These are phyloP conservation scores for Monopis laevigella DNA, from an alignment of 2,888 invertebrate genomes.

Conservation along the genomic window DNA sequence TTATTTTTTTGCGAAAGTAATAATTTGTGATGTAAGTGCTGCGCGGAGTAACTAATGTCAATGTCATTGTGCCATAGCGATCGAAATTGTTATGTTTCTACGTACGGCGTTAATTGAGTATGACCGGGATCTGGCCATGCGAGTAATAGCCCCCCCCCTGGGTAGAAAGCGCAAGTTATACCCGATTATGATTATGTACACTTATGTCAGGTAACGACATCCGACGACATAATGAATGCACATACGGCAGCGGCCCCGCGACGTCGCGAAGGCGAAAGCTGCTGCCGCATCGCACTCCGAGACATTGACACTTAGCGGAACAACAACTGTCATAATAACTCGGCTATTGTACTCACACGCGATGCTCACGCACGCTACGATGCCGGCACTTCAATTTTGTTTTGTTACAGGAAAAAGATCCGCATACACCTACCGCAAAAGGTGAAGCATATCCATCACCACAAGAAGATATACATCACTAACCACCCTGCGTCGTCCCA, in stretches of 20 bases:
- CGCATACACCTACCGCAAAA: constrained; percentile 66
- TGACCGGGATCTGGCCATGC: constrained; percentile 27
- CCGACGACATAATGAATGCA: constrained; percentile 30
- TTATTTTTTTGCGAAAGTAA: constrained; percentile 3
- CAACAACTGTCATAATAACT: constrained; percentile 29
- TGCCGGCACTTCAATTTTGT: constrained; percentile 30
- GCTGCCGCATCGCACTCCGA: constrained; percentile 41
- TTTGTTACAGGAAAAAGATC: constrained; percentile 65
- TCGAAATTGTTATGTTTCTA: constrained; percentile 37
- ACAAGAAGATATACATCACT: constrained; percentile 63
- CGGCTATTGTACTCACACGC: constrained; percentile 34
- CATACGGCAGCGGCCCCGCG: constrained; percentile 28
- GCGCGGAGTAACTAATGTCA: constrained; percentile 34
- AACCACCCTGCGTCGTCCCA: constrained; percentile 55
- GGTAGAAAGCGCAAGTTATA: constrained; percentile 41
- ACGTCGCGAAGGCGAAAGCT: constrained; percentile 50
- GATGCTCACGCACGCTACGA: constrained; percentile 19
- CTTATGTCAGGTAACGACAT: constrained; percentile 17
- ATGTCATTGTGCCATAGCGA: constrained; percentile 42
- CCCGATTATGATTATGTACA: constrained; percentile 17
- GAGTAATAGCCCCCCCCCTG: constrained; percentile 29
- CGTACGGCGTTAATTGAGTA: constrained; percentile 36
- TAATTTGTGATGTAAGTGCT: constrained; percentile 25
- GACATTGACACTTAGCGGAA: constrained; percentile 57
- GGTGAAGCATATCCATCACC: constrained; percentile 64